Evolutionary conservation across 2,113 vertebrate genomes (phyloP).

Genomic region (Elanoides forficatus): DNA sequence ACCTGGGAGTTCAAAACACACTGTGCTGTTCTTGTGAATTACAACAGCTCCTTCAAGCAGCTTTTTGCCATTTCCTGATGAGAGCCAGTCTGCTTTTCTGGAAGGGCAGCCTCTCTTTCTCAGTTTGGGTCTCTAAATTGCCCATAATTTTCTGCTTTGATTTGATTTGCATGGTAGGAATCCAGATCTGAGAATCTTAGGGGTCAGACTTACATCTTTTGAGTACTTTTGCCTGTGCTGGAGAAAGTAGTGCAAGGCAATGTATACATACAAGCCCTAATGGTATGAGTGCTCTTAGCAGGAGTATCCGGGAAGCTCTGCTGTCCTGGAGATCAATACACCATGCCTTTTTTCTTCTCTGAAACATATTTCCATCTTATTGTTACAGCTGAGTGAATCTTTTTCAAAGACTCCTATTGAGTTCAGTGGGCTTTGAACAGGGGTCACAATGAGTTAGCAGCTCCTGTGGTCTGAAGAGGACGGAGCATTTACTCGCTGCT

Average conservation of each 20-base stretch:
- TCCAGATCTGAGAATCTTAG: neutral
- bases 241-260: neutral
- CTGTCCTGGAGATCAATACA: neutral
- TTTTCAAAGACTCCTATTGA: slow-evolving; percentile 1
- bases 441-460: slow-evolving; percentile 9
- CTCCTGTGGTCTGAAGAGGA: slow-evolving; percentile 15
- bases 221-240: neutral
- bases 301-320: neutral
- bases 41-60: neutral
- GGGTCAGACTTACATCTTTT: neutral
- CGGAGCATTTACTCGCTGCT: neutral
- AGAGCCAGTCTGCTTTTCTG: neutral
- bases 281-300: neutral
- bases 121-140: neutral
- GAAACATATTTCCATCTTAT: neutral
- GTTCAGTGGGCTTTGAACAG: slow-evolving; percentile 22
- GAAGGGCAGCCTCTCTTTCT: neutral
- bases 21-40: neutral
- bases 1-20: neutral
- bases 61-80: neutral
- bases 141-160: neutral
- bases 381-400: neutral
- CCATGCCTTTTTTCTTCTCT: neutral
- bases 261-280: neutral
- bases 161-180: neutral